Evolutionary conservation across 2,113 vertebrate species (phyloP).

Genomic region (Neolamprologus kungweensis): DNA sequence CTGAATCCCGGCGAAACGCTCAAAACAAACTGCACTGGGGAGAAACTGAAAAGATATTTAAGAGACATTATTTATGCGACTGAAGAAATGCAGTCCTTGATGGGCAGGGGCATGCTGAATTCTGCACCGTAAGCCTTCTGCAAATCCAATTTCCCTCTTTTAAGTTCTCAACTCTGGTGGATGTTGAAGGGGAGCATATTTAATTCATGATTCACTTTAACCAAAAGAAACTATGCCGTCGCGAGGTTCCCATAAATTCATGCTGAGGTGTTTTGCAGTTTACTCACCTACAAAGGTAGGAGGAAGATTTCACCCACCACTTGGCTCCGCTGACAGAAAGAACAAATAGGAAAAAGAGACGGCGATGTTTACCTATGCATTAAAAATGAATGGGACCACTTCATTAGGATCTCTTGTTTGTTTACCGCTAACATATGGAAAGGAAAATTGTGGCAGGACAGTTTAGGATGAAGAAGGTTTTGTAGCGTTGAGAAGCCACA

Average conservation of each 20-base stretch:
- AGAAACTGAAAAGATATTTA: not conserved
- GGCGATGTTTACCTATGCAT: constrained; percentile 29
- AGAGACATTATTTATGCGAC: not conserved
- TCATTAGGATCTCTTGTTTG: constrained; percentile 37
- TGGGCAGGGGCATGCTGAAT: not conserved
- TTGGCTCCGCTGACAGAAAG: constrained; percentile 16
- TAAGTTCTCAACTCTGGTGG: constrained; percentile 17
- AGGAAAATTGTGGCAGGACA: constrained; percentile 40
- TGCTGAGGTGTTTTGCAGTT: constrained; percentile 21
- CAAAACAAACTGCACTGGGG: not conserved
- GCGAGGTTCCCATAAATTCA: constrained; percentile 25
- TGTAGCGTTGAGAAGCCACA: constrained; percentile 13
- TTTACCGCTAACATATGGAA: constrained; percentile 39
- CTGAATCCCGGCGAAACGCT: not conserved
- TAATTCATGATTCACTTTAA: constrained; percentile 50
- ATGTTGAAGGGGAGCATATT: constrained; percentile 43
- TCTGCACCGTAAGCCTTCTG: constrained; percentile 32
- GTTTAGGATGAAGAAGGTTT: constrained; percentile 30
- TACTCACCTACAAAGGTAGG: constrained; percentile 8
- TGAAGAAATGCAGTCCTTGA: not conserved
- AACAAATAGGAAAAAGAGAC: constrained; percentile 46
- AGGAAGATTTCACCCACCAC: not conserved
- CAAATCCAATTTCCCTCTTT: constrained; percentile 46
- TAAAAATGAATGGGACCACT: constrained; percentile 44
- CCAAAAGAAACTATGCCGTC: constrained; percentile 33